Evolutionary conservation across 2,113 vertebrate species (phyloP).

Genomic region (Vulpes ferrilata): DNA sequence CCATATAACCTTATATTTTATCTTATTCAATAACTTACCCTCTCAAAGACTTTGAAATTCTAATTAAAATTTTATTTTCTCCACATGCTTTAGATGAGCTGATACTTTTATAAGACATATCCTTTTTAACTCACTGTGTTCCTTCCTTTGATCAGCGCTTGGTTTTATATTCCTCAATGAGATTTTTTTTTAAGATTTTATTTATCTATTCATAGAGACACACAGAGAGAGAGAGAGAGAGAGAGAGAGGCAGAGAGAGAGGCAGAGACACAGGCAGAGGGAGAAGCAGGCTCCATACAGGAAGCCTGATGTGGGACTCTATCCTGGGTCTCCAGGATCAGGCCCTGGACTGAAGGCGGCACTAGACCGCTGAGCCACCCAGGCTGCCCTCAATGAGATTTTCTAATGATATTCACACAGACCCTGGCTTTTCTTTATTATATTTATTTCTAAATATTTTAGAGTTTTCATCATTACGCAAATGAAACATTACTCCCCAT

Average conservation of each 20-base stretch:
- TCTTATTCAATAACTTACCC: background rate
- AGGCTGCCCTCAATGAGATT: background rate
- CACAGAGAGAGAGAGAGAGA: no score
- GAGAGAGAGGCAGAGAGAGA: no score
- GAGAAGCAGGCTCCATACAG: no score
- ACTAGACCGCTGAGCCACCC: no score
- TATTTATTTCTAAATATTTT: background rate
- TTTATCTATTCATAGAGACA: no score
- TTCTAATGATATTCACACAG: background rate
- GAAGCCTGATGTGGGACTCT: no score
- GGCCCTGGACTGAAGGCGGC: no score
- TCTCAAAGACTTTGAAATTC: background rate
- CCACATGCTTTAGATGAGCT: background rate
- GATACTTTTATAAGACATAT: background rate
- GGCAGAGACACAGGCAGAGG: no score
- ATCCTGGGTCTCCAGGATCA: no score
- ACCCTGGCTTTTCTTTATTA: background rate
- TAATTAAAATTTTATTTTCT: background rate
- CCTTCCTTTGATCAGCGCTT: background rate
- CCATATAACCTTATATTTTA: background rate
- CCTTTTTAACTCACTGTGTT: background rate
- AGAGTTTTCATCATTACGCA: background rate
- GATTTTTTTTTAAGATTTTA: background rate
- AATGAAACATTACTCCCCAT: background rate
- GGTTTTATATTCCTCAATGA: background rate